Conservation (phyloP, 2,797 vertebrate species). For the Stomatorhinus walkeri region DNA sequence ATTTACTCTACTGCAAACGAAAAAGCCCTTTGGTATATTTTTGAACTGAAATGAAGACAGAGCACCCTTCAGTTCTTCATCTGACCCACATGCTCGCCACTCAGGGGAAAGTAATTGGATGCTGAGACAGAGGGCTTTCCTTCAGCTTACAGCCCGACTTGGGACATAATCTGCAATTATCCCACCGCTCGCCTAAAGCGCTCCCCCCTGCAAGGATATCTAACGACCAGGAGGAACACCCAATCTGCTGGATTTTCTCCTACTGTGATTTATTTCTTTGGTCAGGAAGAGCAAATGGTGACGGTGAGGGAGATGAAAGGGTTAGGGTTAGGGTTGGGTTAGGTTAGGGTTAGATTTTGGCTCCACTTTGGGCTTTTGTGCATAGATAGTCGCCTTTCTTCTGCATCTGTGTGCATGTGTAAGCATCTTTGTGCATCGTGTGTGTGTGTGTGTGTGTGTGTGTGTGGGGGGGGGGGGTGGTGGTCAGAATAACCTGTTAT, state of each 20-base stretch:
- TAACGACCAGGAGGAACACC: not conserved
- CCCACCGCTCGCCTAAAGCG: not conserved
- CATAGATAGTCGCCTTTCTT: not conserved
- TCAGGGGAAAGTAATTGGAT: constrained; percentile 14
- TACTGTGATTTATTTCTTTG: not conserved
- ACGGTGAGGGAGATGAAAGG: not conserved
- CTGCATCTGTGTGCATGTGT: not conserved
- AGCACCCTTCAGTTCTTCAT: no score
- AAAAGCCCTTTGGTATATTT: not conserved
- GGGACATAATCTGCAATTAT: constrained; percentile 4
- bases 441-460: not conserved
- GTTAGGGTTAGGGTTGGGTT: no score
- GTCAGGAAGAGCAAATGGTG: not conserved
- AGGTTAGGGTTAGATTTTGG: not conserved
- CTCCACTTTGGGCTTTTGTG: not conserved
- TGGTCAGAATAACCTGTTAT: not conserved
- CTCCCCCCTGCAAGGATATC: not conserved
- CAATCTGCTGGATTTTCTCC: not conserved
- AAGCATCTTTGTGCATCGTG: constrained; percentile 29
- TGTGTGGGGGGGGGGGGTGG: not conserved
- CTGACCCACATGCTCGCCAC: not conserved
- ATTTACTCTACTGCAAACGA: not conserved
- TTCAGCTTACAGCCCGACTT: not conserved
- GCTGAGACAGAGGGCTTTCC: constrained; percentile 11
- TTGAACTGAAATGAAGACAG: not conserved